phyloP scores from a whole-genome alignment of 30 jellyfish, hydroid and myxozoan genomes.

The Morbakka virulenta region DNA sequence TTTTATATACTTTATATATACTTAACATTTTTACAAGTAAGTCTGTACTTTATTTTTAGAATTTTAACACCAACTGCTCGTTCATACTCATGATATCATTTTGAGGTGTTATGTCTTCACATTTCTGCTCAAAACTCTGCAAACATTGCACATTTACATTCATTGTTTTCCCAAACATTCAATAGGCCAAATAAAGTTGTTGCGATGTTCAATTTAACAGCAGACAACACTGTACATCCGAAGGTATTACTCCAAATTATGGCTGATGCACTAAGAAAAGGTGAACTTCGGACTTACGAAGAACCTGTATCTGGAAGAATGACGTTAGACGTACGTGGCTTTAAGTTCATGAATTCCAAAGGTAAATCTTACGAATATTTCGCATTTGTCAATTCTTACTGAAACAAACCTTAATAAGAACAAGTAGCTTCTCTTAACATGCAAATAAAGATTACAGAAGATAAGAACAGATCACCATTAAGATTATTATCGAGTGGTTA shows the following conservation, averaged over 20 bases:
- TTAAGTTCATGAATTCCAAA: slow-evolving; percentile 60
- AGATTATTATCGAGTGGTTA: no score
- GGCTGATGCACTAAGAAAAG: slow-evolving; percentile 86
- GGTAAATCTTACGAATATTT: slow-evolving; percentile 51
- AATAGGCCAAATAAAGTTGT: slow-evolving; percentile 84
- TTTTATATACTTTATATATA: no score
- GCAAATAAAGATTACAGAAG: no score
- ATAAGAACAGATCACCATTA: no score
- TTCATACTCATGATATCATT: no score
- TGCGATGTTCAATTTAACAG: slow-evolving; percentile 80
- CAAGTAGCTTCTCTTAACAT: no score
- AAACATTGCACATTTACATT: not conserved
- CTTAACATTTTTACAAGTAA: no score
- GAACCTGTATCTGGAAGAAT: slow-evolving; percentile 81
- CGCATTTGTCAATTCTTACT: no score
- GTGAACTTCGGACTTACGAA: slow-evolving; percentile 73
- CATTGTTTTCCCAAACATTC: not conserved
- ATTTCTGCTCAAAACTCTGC: not conserved
- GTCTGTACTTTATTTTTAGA: no score
- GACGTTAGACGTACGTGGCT: slow-evolving; percentile 91
- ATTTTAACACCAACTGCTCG: no score
- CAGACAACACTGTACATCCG: slow-evolving; percentile 84
- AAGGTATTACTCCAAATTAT: slow-evolving; percentile 79
- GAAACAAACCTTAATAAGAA: no score
- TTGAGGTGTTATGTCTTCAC: not conserved